Evolutionary conservation across 2,888 invertebrate genomes (phyloP).

Genomic region (Drepanosiphum platanoidis): DNA sequence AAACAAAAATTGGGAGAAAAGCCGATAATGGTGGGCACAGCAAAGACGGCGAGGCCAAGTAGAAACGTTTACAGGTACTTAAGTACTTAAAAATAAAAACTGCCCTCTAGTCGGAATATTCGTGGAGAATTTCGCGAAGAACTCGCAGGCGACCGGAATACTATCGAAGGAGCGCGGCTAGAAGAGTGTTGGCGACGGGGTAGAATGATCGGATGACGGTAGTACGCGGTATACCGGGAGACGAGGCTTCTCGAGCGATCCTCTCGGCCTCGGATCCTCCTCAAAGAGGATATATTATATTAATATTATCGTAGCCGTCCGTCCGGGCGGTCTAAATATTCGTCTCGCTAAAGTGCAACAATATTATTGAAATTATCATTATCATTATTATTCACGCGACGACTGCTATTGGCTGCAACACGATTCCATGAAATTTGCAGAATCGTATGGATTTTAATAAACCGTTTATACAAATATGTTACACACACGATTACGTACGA

Average conservation of each 20-base stretch:
- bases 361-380: not conserved
- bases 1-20: no score
- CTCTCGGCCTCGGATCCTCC: not conserved
- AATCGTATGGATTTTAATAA: no score
- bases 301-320: no score
- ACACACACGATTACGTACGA: no score
- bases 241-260: not conserved
- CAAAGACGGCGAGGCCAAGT: constrained; percentile 10
- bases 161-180: no score
- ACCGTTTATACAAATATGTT: no score
- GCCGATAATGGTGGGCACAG: not conserved
- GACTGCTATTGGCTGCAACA: no score
- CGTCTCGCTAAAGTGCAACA: not conserved
- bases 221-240: not conserved
- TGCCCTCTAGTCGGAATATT: not conserved
- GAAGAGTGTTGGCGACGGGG: not conserved
- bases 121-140: not conserved
- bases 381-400: no score
- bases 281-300: no score
- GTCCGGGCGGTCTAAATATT: not conserved
- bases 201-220: not conserved
- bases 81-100: not conserved
- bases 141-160: not conserved
- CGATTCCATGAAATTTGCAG: no score
- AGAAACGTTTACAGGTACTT: constrained; percentile 33